These are phyloP conservation scores for Myotis yumanensis DNA, from an alignment of 2,113 vertebrate species.

Conservation along the genomic window DNA sequence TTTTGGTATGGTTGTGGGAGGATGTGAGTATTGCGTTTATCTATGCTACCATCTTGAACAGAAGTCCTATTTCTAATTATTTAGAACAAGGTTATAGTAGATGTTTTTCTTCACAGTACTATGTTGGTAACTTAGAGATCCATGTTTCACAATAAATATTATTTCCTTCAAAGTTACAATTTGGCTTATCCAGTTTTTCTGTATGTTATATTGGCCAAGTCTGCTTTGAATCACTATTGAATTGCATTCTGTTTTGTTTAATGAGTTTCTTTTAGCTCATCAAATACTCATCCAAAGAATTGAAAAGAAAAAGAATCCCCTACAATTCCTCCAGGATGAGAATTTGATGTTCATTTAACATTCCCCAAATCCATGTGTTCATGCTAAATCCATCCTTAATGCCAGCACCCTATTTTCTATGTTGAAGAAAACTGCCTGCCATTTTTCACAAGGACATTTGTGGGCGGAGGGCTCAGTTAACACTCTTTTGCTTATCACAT, in stretches of 20 bases:
- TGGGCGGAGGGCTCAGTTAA: conserved; percentile 34
- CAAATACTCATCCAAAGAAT: conserved; percentile 27
- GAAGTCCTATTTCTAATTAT: neutral
- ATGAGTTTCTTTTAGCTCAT: conserved; percentile 39
- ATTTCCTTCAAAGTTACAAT: neutral
- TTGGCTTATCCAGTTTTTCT: neutral
- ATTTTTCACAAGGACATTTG: conserved; percentile 69
- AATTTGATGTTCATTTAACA: neutral
- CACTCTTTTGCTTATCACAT: conserved; percentile 67
- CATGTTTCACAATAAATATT: neutral
- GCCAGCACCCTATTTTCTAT: conserved; percentile 1
- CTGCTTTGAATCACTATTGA: conserved; percentile 27
- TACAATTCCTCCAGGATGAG: neutral
- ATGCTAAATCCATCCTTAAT: conserved; percentile 10
- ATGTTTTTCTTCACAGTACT: neutral
- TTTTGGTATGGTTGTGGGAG: neutral
- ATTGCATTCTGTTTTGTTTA: conserved; percentile 44
- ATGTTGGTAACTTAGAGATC: conserved; percentile 6
- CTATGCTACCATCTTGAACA: neutral
- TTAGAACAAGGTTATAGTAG: neutral
- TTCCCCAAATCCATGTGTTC: conserved; percentile 14
- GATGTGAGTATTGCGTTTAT: neutral
- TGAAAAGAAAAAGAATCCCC: neutral
- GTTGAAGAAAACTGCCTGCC: conserved; percentile 42
- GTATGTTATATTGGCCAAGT: neutral